Percentiles rank a stretch among this genome's conserved stretches.
phyloP scores from a whole-genome alignment of 2,113 vertebrate species.

The Hemiprocne comata region DNA sequence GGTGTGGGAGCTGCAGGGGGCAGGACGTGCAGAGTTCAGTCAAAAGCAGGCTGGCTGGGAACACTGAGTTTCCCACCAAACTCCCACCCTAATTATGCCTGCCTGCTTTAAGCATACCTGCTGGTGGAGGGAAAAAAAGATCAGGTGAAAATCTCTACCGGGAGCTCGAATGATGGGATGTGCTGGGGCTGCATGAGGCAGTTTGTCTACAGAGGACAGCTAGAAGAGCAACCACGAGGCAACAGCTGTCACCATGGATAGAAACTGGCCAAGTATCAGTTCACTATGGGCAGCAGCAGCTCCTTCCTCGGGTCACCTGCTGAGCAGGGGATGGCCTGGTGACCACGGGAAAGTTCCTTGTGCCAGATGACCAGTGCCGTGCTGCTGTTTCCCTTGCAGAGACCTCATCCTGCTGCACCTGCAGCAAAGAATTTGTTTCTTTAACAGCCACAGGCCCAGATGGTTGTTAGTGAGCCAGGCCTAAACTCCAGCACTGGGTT shows the following conservation, averaged over 20 bases:
- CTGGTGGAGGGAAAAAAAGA: not conserved
- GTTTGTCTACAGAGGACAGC: not conserved
- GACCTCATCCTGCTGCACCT: not conserved
- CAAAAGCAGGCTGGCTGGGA: accelerated
- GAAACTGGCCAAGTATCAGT: not conserved
- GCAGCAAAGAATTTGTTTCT: not conserved
- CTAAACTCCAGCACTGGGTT: not conserved
- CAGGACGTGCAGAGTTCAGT: not conserved
- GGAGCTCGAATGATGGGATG: not conserved
- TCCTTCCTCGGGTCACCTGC: not conserved
- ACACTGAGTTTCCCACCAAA: not conserved
- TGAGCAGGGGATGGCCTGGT: not conserved
- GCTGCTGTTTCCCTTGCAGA: not conserved
- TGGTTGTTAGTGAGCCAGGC: not conserved
- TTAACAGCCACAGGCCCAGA: not conserved
- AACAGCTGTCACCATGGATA: accelerated
- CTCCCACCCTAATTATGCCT: not conserved
- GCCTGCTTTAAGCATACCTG: not conserved
- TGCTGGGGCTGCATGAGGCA: not conserved
- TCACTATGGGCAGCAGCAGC: accelerated
- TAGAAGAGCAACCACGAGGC: not conserved
- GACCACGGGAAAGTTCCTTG: not conserved
- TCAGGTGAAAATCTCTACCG: not conserved
- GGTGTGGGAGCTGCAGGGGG: not conserved
- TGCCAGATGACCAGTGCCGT: accelerated